Evolutionary conservation across 2,888 invertebrate genomes (phyloP), one percentile per base, ranked within the genome.

Genomic region (Horisme vitalbata): DNA sequence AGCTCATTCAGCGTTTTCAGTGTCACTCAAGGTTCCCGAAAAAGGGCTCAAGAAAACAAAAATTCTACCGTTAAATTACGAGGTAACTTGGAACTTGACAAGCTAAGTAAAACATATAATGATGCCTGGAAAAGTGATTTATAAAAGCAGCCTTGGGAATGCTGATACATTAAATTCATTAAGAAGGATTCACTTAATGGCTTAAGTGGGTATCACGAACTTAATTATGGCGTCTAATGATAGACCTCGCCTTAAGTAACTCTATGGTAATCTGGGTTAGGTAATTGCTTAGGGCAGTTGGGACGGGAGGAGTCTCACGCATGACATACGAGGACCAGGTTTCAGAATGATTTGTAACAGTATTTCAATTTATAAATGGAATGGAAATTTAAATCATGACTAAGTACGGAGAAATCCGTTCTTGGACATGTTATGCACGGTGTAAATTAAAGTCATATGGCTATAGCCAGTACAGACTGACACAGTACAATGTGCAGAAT

Each of bases 221-320:
- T 39, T 49, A 49, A 49, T 49, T 44, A 49, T 36, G 44, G 39
- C 35, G 44, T 36, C 33, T 48, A 48, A 48, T 39, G 39, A 39
- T 32, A 49, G 44, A 41, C 39, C 35, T 35, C 11, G 31, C 27
- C 26, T 14, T 21, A 43, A 26, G 26, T 32, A 27, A 44, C 31
- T 35, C 14, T 4, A 9, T 39, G 34, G 23, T 49, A 45, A 44
- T 31, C 44, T 45, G 23, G n/a, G 39, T 7, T 33, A 28, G 31
- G 7, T 49, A 49, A 49, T 49, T 49, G 27, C 49, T 27, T 7
- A 1, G 35, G 31, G 35, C 26, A 10, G 38, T 35, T 26, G 24
- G 30, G 35, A 26, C 37, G 21, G n/a, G n/a, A n/a, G n/a, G n/a
- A n/a, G 37, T 24, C 24, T 38, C 10, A 37, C 33, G 48, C 30